Base-by-base conservation (phyloP, 2,888 invertebrate genomes). In the Hecatera dysodea region DNA sequence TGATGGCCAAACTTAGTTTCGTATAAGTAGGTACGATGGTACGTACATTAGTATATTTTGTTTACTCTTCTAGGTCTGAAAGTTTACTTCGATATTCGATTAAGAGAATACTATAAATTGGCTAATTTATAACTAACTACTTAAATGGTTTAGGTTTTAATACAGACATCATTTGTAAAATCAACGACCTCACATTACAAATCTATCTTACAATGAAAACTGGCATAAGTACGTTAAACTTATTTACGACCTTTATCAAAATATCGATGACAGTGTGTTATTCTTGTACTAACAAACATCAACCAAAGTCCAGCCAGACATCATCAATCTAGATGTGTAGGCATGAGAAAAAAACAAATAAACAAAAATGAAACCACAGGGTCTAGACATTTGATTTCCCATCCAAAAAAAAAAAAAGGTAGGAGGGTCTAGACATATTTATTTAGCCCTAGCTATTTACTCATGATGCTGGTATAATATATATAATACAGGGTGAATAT, bases 231-330 rank as follows among this genome's bases (percentile, higher is more conserved):
- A 42, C n/a, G 22, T 12, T 1, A n/a, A 5, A 15, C 33, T 27
- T 22, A 70, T 29, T 55, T n/a, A 65, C 29, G 44, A 24, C 12
- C 17, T 17, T 27, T 11, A 15, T 15, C 27, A 44, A 9, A 52
- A 44, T 66, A 12, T 63, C 42, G 19, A 22, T 72, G 33, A 7
- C 15, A 50, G 44, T 11, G 27, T 42, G 22, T 72, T 61, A 27
- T 71, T 53, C 52, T 46, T 19, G 53, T 24, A n/a, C 53, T 46
- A 24, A 52, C 53, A 55, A 24, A 52, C 17, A 53, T 65, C 53
- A 39, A 53, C 39, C 33, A 22, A 55, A 17, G n/a, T 46, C 71
- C 53, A 73, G 63, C 71, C 53, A 73, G 64, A 67, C 75, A 46
- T 39, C 29, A 48, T 75, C 29, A 67, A 75, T 72, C 36, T 46